Conservation (phyloP, 2,888 invertebrate species). For the Brenthis daphne region DNA sequence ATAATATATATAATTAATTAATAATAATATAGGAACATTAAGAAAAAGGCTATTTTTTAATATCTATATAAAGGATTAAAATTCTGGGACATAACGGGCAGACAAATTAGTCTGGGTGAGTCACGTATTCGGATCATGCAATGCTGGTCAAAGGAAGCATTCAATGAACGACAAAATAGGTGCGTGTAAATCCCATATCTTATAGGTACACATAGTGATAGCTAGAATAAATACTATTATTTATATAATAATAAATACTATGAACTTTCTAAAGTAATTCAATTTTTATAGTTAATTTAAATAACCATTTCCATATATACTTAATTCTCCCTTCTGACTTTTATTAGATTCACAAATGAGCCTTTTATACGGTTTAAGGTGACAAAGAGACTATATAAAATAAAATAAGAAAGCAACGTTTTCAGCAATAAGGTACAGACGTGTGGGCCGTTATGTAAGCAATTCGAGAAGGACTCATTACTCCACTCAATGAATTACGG, state of each 20-base stretch:
- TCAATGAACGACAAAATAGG: constrained; percentile 32
- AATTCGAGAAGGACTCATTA: constrained; percentile 19
- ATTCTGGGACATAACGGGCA: constrained; percentile 10
- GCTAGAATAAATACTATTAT: too few relatives aligned
- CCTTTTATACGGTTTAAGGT: background rate
- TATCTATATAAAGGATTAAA: constrained; percentile 2
- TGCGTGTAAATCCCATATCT: background rate
- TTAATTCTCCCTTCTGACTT: too few relatives aligned
- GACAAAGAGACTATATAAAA: background rate
- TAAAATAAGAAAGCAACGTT: background rate
- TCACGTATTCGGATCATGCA: constrained; percentile 25
- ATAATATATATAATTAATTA: background rate
- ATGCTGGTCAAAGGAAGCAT: constrained; percentile 38
- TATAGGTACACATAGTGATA: too few relatives aligned
- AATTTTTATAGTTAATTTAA: too few relatives aligned
- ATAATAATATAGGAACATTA: background rate
- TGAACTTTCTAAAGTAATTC: too few relatives aligned
- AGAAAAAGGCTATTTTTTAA: background rate
- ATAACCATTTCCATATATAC: too few relatives aligned
- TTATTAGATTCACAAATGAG: too few relatives aligned
- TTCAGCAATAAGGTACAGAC: constrained; percentile 3
- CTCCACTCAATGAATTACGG: constrained; percentile 27
- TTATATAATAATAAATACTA: too few relatives aligned
- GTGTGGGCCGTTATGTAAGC: constrained; percentile 19
- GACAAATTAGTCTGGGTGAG: constrained; percentile 17